phyloP scores from a whole-genome alignment of 2,888 invertebrate species.

The Erebia aethiops region DNA sequence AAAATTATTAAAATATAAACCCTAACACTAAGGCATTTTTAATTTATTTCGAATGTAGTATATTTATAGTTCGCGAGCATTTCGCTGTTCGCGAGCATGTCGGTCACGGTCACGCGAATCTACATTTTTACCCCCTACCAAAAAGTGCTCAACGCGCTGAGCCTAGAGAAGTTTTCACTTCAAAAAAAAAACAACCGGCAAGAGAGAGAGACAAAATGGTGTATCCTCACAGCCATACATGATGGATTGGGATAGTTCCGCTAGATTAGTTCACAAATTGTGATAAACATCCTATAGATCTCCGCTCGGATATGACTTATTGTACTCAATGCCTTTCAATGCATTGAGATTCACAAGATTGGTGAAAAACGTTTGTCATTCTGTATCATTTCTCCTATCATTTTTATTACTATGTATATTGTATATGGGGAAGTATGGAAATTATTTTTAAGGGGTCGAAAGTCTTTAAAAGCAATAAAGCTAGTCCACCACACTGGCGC shows the following conservation, averaged over 20 bases:
- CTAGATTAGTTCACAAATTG: constrained; percentile 48
- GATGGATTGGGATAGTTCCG: constrained; percentile 41
- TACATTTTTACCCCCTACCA: too few relatives aligned
- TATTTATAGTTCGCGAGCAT: too few relatives aligned
- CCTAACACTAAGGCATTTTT: too few relatives aligned
- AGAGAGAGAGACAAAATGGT: background rate
- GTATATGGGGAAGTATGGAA: background rate
- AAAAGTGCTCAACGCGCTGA: too few relatives aligned
- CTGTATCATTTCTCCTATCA: too few relatives aligned
- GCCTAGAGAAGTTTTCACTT: too few relatives aligned
- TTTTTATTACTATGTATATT: background rate
- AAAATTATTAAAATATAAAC: too few relatives aligned
- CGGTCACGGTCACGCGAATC: too few relatives aligned
- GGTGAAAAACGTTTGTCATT: constrained; percentile 19
- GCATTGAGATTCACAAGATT: constrained; percentile 18
- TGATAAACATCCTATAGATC: constrained; percentile 39
- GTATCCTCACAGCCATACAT: constrained; percentile 6
- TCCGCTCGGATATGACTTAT: constrained; percentile 25
- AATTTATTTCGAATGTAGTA: too few relatives aligned
- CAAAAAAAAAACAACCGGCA: background rate
- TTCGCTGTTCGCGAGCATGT: too few relatives aligned
- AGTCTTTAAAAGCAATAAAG: too few relatives aligned
- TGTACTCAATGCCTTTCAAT: constrained; percentile 15
- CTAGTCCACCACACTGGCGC: too few relatives aligned
- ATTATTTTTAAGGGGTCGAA: background rate